Percentiles rank a stretch among this genome's conserved stretches.
phyloP scores from a whole-genome alignment of 2,797 vertebrate genomes.

The Sciurus carolinensis region DNA sequence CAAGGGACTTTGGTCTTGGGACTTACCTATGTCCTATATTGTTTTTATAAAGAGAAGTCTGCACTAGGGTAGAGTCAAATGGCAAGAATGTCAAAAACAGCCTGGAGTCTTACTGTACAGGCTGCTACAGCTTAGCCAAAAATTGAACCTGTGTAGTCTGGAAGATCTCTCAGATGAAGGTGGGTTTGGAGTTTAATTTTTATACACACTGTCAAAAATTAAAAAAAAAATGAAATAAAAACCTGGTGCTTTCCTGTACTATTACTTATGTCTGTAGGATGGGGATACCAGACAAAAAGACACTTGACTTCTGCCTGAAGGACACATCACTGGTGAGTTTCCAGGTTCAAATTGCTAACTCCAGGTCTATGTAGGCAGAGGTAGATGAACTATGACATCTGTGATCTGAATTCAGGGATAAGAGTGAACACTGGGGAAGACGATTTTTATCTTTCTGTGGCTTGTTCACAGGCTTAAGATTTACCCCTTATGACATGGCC shows the following conservation, averaged over 20 bases:
- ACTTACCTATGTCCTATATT: not conserved
- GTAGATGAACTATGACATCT: not conserved
- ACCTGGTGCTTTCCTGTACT: not conserved
- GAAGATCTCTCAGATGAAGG: not conserved
- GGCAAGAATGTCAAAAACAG: not conserved
- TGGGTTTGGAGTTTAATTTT: not conserved
- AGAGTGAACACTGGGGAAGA: not conserved
- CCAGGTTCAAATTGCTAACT: not conserved
- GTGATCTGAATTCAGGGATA: not conserved
- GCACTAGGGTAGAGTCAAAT: not conserved
- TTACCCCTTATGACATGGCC: not conserved
- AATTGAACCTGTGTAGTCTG: not conserved
- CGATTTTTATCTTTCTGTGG: not conserved
- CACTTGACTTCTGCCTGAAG: not conserved
- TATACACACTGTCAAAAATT: not conserved
- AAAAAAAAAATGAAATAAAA: not conserved
- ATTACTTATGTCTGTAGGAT: accelerated
- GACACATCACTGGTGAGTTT: not conserved
- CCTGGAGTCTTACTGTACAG: not conserved
- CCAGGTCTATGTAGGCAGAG: not conserved
- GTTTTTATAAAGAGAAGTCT: not conserved
- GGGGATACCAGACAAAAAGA: accelerated
- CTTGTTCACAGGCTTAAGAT: not conserved
- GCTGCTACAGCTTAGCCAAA: not conserved
- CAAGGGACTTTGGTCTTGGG: not conserved